Conservation (phyloP, 1,140 invertebrate species). For the Proales similis region DNA sequence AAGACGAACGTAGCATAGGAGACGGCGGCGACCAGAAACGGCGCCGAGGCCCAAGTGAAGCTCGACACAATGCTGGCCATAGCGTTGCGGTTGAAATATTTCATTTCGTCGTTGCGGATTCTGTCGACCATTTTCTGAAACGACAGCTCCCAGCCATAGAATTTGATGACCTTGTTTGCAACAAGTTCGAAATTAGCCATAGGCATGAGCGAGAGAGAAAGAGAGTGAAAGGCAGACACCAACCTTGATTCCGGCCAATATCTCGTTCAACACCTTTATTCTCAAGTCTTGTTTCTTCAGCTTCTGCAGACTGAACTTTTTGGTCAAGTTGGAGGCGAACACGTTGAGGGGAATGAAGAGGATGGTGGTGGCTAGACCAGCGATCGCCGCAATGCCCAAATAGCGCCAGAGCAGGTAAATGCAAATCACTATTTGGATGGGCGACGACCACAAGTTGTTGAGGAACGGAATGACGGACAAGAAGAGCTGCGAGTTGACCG, state of each 20-base stretch:
- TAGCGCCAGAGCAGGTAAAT: slow-evolving; percentile 82
- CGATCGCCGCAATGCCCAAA: slow-evolving; percentile 53
- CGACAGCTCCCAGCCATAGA: slow-evolving; percentile 52
- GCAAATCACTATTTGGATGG: slow-evolving; percentile 76
- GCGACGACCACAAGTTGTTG: slow-evolving; percentile 94
- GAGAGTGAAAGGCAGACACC: no score
- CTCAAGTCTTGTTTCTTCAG: slow-evolving; percentile 59
- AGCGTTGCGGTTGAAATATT: slow-evolving; percentile 53
- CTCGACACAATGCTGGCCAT: slow-evolving; percentile 63
- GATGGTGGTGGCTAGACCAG: slow-evolving; percentile 53
- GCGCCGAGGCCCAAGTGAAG: slow-evolving; percentile 89
- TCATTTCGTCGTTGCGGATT: slow-evolving; percentile 52
- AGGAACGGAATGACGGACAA: slow-evolving; percentile 63
- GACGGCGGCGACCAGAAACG: slow-evolving; percentile 63
- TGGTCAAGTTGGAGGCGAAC: slow-evolving; percentile 70
- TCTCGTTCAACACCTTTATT: slow-evolving; percentile 53
- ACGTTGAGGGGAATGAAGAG: slow-evolving; percentile 65
- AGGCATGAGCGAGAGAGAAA: no score
- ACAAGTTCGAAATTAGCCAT: no score
- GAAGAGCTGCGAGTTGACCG: slow-evolving; percentile 57
- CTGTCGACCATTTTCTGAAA: slow-evolving; percentile 53
- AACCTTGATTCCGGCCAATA: slow-evolving; percentile 55
- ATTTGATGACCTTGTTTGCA: slow-evolving; percentile 50
- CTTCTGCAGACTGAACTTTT: slow-evolving; percentile 54
- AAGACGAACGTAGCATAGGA: slow-evolving; percentile 54